phyloP scores from a whole-genome alignment of 1,140 invertebrate species.

The Drosophila pachea region DNA sequence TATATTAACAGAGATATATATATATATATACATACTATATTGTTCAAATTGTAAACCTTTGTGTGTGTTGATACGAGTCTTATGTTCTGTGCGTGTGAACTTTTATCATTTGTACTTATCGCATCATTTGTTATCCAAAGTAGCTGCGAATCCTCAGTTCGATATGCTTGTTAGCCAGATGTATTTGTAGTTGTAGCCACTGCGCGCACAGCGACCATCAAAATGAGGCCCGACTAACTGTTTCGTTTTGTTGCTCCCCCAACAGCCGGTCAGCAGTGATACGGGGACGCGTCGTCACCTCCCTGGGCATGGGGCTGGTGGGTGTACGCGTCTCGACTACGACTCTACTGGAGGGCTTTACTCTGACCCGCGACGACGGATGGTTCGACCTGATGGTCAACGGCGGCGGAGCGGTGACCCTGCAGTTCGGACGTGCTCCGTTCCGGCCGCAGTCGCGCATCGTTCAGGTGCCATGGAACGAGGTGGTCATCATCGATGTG shows the following conservation, averaged over 20 bases:
- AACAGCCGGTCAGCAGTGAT: constrained; percentile 96
- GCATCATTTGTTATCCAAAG: constrained; percentile 45
- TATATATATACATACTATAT: constrained; percentile 53
- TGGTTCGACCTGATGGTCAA: constrained; percentile 99
- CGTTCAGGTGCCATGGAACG: constrained; percentile 97
- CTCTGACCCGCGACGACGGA: constrained; percentile 92
- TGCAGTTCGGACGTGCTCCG: constrained; percentile 95
- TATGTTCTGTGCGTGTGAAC: constrained; percentile 76
- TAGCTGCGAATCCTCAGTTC: constrained; percentile 61
- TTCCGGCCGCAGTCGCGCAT: constrained; percentile 94
- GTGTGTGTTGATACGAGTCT: constrained; percentile 73
- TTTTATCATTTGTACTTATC: constrained; percentile 67
- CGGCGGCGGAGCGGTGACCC: constrained; percentile 95
- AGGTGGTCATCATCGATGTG: constrained; percentile 94
- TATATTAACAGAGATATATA: constrained; percentile 1
- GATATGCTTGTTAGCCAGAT: constrained; percentile 56
- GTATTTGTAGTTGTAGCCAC: constrained; percentile 13
- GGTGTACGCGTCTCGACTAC: constrained; percentile 96
- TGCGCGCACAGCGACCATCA: constrained; percentile 8
- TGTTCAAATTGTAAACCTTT: constrained; percentile 75
- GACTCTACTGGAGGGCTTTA: constrained; percentile 94
- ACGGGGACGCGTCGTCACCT: constrained; percentile 93
- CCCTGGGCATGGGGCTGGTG: constrained; percentile 93
- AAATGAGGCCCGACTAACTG: constrained; percentile 51
- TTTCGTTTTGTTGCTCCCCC: constrained; percentile 40